Percentiles rank a stretch among this genome's conserved stretches.
These are phyloP conservation scores for Trididemnum nubilum DNA, from an alignment of 23 tunicate genomes.

Conservation along the genomic window DNA sequence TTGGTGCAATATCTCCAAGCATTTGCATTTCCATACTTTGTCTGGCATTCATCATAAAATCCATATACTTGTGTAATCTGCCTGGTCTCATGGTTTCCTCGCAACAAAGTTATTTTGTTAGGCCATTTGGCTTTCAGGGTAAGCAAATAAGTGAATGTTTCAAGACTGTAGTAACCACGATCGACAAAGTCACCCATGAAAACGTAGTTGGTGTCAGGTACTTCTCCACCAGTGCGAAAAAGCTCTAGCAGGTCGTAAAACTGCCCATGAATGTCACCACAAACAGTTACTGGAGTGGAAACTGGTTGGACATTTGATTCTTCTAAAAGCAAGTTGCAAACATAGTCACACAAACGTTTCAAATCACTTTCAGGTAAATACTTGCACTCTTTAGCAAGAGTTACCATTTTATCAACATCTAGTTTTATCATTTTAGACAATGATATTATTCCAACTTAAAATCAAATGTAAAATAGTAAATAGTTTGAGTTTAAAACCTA, in stretches of 20 bases:
- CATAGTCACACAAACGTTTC: constrained; percentile 87
- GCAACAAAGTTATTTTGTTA: constrained; percentile 72
- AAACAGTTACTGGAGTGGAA: constrained; percentile 95
- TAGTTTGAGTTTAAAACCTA: too few species aligned
- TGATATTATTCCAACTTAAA: too few species aligned
- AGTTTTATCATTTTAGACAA: constrained; percentile 41
- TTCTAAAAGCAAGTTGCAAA: constrained; percentile 82
- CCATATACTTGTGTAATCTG: constrained; percentile 99
- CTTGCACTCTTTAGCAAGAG: constrained; percentile 79
- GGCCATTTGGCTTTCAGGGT: constrained; percentile 90
- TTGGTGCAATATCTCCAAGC: constrained; percentile 98
- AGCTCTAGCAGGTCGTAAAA: constrained; percentile 95
- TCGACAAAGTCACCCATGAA: constrained; percentile 99
- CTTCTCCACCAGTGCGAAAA: constrained; percentile 94
- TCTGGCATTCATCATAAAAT: constrained; percentile 95
- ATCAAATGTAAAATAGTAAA: neutral
- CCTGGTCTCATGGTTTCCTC: constrained; percentile 98
- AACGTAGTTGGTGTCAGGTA: constrained; percentile 93
- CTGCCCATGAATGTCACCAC: constrained; percentile 99
- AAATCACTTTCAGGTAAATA: constrained; percentile 95
- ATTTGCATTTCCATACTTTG: constrained; percentile 92
- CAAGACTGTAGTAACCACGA: constrained; percentile 94
- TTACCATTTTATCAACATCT: constrained; percentile 88
- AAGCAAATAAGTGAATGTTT: constrained; percentile 89
- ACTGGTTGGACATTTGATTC: constrained; percentile 99